These are phyloP conservation scores for Axis porcinus DNA, from an alignment of 2,113 vertebrate genomes.

Conservation along the genomic window DNA sequence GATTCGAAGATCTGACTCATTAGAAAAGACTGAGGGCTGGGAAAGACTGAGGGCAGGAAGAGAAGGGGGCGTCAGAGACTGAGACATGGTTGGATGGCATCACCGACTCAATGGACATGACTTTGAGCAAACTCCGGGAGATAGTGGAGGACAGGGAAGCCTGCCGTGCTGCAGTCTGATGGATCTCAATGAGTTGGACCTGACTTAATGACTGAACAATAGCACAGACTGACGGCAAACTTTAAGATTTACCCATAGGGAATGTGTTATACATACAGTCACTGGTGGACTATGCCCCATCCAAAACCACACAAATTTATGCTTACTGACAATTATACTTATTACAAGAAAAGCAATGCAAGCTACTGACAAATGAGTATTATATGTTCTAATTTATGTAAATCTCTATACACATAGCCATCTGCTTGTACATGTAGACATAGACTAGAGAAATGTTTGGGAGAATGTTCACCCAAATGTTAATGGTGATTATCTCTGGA, in stretches of 20 bases:
- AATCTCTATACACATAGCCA: conserved; percentile 50
- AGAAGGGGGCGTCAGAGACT: neutral
- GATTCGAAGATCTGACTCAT: neutral
- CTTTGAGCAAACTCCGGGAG: neutral
- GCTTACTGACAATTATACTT: conserved; percentile 16
- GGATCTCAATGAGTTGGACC: neutral
- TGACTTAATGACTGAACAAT: neutral
- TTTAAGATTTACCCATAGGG: neutral
- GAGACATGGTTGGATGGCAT: neutral
- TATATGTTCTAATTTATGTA: conserved; percentile 55
- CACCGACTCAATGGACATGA: neutral
- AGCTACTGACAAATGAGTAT: conserved; percentile 31
- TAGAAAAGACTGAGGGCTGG: neutral
- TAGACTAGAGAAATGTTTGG: neutral
- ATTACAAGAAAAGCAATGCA: conserved; percentile 31
- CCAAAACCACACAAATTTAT: neutral
- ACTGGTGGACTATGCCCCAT: neutral
- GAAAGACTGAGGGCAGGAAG: neutral
- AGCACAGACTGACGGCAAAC: neutral
- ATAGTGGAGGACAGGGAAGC: neutral
- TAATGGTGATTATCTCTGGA: conserved; percentile 37
- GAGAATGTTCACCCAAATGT: conserved; percentile 31
- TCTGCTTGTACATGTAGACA: conserved; percentile 36
- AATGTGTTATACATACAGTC: neutral
- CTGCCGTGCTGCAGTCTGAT: fast-evolving